phyloP scores from a whole-genome alignment of 2,888 invertebrate genomes.

The Amblyjoppa fuscipennis region DNA sequence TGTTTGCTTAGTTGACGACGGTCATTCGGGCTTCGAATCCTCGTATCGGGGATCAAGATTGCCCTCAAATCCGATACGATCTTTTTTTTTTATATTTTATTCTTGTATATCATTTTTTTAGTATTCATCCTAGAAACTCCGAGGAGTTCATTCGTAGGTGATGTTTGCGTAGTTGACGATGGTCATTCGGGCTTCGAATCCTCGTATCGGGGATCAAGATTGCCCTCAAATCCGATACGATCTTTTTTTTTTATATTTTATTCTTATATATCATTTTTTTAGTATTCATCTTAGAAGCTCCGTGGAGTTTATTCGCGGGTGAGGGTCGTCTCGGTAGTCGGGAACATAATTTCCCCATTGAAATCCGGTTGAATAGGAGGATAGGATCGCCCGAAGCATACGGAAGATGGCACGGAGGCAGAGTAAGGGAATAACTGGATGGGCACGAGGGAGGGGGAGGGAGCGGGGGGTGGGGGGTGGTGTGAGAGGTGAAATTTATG shows the following conservation, averaged over 20 bases:
- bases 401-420: slow-evolving; percentile 76
- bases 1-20: no score
- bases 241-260: not conserved
- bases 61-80: slow-evolving; percentile 34
- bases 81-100: slow-evolving; percentile 2
- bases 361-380: slow-evolving; percentile 81
- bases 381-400: slow-evolving; percentile 82
- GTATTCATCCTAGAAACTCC: slow-evolving; percentile 30
- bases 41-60: no score
- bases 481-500: slow-evolving; percentile 82
- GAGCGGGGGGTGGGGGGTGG: slow-evolving; percentile 14
- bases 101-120: not conserved
- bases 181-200: no score
- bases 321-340: slow-evolving; percentile 66
- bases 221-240: not conserved
- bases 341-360: slow-evolving; percentile 83
- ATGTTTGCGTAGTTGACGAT: no score
- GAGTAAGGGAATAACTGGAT: slow-evolving; percentile 68
- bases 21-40: no score
- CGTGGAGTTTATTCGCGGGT: slow-evolving; percentile 37
- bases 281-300: slow-evolving; percentile 36
- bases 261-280: not conserved
- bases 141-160: slow-evolving; percentile 16
- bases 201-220: no score
- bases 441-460: slow-evolving; percentile 40